Conservation (phyloP, 2,797 vertebrate genomes). For the Centropyge bicolor region DNA sequence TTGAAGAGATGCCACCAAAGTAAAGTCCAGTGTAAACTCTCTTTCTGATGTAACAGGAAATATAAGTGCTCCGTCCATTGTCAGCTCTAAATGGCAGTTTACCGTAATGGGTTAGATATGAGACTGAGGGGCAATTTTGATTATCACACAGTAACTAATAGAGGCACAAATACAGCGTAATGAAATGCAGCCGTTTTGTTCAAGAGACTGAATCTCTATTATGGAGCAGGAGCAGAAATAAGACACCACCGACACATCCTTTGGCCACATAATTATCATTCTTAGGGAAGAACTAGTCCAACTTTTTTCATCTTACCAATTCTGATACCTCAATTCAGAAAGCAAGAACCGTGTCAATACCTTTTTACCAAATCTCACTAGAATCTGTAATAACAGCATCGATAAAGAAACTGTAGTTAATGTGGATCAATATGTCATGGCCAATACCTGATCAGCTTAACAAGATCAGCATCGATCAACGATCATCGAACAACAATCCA, state of each 20-base stretch:
- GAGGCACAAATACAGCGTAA: neutral
- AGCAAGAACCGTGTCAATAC: neutral
- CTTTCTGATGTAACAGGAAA: neutral
- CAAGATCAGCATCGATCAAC: too few species aligned
- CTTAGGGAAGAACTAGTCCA: neutral
- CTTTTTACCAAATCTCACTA: neutral
- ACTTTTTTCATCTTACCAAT: too few species aligned
- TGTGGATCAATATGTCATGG: neutral
- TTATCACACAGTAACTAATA: slow-evolving; percentile 15
- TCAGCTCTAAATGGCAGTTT: neutral
- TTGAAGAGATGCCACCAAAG: neutral
- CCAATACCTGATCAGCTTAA: too few species aligned
- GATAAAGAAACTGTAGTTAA: neutral
- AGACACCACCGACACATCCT: neutral
- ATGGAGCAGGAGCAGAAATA: neutral
- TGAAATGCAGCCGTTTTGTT: neutral
- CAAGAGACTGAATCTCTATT: neutral
- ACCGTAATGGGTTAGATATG: slow-evolving; percentile 2
- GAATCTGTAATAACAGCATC: neutral
- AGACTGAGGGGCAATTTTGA: slow-evolving; percentile 12
- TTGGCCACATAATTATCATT: neutral
- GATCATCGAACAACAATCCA: too few species aligned
- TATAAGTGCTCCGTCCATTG: neutral
- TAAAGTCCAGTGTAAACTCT: neutral
- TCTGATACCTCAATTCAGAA: neutral